Evolutionary conservation across 2,888 invertebrate species (phyloP).

Genomic region (Notocelia uddmanniana): DNA sequence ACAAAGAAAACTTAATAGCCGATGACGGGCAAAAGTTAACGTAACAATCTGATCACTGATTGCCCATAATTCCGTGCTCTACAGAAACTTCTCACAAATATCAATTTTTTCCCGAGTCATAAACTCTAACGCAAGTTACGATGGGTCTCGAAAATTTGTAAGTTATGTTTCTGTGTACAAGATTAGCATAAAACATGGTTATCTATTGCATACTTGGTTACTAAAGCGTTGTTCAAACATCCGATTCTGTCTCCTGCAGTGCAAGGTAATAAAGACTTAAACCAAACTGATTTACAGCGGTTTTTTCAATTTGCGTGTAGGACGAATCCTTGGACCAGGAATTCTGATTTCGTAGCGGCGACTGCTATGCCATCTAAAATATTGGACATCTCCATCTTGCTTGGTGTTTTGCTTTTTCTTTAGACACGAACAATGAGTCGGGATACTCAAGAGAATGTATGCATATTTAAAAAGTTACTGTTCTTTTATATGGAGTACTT

Average conservation of each 20-base stretch:
- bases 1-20: conserved; percentile 86
- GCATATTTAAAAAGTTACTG: conserved; percentile 73
- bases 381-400: conserved; percentile 86
- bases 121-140: conserved; percentile 44
- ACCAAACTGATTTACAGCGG: conserved; percentile 61
- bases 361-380: conserved; percentile 86
- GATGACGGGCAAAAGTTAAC: conserved; percentile 84
- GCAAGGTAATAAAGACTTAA: conserved; percentile 68
- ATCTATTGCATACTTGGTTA: conserved; percentile 82
- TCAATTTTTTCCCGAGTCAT: conserved; percentile 59
- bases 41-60: conserved; percentile 83
- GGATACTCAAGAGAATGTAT: conserved; percentile 82
- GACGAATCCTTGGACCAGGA: conserved; percentile 76
- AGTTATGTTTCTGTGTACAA: conserved; percentile 77
- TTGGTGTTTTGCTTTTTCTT: conserved; percentile 82
- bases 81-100: conserved; percentile 60
- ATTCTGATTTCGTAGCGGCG: conserved; percentile 82
- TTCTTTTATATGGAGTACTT: conserved; percentile 63
- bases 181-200: conserved; percentile 82
- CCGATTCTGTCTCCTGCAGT: conserved; percentile 68
- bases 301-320: conserved; percentile 56
- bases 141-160: conserved; percentile 79
- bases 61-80: conserved; percentile 72
- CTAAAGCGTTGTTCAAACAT: conserved; percentile 79
- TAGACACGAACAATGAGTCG: conserved; percentile 82